Percentiles rank a stretch among this genome's conserved stretches.
Conservation (phyloP, 2,113 vertebrate species). For the Oxyura jamaicensis region DNA sequence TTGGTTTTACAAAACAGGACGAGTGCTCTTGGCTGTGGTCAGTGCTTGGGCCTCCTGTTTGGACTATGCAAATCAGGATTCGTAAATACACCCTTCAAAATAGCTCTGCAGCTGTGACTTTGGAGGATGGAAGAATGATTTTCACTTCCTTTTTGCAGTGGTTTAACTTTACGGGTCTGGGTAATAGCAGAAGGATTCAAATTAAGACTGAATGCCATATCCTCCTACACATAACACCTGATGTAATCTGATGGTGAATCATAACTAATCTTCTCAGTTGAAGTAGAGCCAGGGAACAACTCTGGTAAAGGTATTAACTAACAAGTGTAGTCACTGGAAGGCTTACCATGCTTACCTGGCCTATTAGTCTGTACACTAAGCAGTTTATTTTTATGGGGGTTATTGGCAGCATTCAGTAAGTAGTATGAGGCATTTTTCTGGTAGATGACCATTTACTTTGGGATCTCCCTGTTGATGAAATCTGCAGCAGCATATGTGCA, state of each 20-base stretch:
- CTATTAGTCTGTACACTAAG: background rate
- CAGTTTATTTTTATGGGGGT: background rate
- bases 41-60: background rate
- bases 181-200: background rate
- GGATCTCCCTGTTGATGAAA: background rate
- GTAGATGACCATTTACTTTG: background rate
- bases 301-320: background rate
- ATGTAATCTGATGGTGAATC: background rate
- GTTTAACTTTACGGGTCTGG: background rate
- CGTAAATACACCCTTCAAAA: background rate
- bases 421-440: background rate
- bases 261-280: background rate
- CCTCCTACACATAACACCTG: background rate
- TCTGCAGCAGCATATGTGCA: background rate
- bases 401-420: background rate
- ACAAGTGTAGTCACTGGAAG: background rate
- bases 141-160: background rate
- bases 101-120: conserved; percentile 25
- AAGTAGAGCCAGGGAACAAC: background rate
- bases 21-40: background rate
- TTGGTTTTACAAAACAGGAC: background rate
- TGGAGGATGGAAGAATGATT: background rate
- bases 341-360: background rate
- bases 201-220: background rate
- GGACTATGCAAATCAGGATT: conserved; percentile 21